Percentiles rank a stretch among this genome's conserved stretches.
These are phyloP conservation scores for Helarctos malayanus DNA, from an alignment of 2,797 vertebrate genomes.

Conservation along the genomic window DNA sequence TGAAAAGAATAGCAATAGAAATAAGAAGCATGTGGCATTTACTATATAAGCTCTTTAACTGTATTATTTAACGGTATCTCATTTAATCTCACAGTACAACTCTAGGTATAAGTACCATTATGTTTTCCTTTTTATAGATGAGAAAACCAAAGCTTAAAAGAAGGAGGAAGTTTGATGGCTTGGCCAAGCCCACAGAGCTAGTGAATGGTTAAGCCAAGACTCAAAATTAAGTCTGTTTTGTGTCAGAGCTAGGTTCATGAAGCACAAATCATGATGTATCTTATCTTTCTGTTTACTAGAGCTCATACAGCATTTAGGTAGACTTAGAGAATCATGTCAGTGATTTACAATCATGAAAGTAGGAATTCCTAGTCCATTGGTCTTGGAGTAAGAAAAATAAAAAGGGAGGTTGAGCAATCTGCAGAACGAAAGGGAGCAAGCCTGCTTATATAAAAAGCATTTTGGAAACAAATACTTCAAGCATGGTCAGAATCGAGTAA, in stretches of 20 bases:
- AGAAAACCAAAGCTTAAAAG: neutral
- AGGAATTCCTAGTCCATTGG: neutral
- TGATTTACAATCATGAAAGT: neutral
- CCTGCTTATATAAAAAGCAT: constrained; percentile 53
- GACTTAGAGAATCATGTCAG: neutral
- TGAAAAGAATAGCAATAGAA: neutral
- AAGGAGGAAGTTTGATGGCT: neutral
- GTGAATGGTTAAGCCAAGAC: neutral
- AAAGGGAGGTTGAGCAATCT: neutral
- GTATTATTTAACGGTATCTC: neutral
- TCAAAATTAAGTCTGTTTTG: neutral
- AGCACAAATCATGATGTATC: neutral
- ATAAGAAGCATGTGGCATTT: neutral
- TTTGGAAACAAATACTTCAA: constrained; percentile 38
- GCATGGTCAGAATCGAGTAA: neutral
- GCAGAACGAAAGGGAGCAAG: neutral
- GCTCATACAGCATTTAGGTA: neutral
- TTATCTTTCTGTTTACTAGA: neutral
- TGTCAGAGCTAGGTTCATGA: neutral
- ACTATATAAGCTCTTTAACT: neutral
- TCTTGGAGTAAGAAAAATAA: neutral
- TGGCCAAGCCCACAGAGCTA: neutral
- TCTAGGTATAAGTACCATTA: neutral
- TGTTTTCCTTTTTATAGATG: neutral
- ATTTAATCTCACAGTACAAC: neutral